Percentiles rank a stretch among this genome's conserved stretches.
Conservation (phyloP, 1,140 invertebrate species). For the Himalopsyche phryganea region DNA sequence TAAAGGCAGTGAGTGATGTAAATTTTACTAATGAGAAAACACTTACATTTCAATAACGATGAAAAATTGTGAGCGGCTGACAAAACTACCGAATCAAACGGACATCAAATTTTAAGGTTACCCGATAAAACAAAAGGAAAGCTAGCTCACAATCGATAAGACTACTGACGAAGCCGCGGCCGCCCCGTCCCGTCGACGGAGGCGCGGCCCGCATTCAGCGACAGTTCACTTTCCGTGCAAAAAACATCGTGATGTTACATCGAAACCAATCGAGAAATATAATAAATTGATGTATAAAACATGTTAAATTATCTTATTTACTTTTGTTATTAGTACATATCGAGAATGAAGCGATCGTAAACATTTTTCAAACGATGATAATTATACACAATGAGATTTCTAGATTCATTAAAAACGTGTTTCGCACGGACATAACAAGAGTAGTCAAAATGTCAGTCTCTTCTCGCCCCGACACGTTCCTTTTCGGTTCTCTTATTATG, state of each 20-base stretch:
- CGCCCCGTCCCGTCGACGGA: not conserved
- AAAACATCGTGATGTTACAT: conserved; percentile 22
- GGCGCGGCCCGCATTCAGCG: not conserved
- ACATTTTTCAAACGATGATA: conserved; percentile 22
- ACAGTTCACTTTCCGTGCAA: conserved; percentile 10
- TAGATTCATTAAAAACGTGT: conserved; percentile 18
- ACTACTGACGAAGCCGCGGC: not conserved
- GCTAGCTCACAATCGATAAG: conserved; percentile 16
- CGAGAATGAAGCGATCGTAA: conserved; percentile 27
- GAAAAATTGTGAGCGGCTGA: conserved; percentile 26
- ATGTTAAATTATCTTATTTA: conserved; percentile 24
- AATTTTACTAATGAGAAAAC: conserved; percentile 34
- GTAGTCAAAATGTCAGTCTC: conserved; percentile 12
- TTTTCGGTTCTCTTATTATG: conserved; percentile 15
- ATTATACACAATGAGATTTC: conserved; percentile 24
- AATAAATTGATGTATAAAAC: conserved; percentile 25
- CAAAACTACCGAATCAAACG: conserved; percentile 20
- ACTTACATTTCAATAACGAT: conserved; percentile 27
- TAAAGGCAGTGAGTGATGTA: conserved; percentile 36
- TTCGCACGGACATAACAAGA: conserved; percentile 23
- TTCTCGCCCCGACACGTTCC: not conserved
- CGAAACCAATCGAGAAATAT: conserved; percentile 15
- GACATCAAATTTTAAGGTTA: conserved; percentile 23
- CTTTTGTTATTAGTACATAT: conserved; percentile 27
- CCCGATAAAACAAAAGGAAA: conserved; percentile 17